phyloP scores from a whole-genome alignment of 2,888 invertebrate genomes.

The Andrena minutula region DNA sequence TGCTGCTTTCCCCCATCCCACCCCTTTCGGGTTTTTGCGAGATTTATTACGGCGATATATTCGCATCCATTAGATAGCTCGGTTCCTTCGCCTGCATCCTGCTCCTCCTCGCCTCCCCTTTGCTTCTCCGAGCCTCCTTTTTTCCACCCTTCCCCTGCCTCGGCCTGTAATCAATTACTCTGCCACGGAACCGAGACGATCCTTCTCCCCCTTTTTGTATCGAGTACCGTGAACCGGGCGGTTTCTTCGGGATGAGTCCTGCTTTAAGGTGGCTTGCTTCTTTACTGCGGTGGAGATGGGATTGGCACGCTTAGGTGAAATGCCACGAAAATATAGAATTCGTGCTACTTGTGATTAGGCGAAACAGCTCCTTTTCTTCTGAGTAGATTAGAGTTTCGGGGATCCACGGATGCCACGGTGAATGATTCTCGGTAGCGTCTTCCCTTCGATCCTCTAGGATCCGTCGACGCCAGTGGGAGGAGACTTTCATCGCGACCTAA shows the following conservation, averaged over 20 bases:
- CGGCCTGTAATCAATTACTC: slow-evolving; percentile 51
- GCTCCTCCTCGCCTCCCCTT: slow-evolving; percentile 25
- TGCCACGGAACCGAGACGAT: slow-evolving; percentile 15
- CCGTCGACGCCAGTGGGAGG: neutral
- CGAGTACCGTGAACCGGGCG: neutral
- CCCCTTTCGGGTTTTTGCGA: slow-evolving; percentile 77
- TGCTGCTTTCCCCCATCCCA: slow-evolving; percentile 14
- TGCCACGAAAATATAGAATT: too few species aligned
- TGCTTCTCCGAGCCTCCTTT: slow-evolving; percentile 14
- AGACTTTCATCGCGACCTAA: slow-evolving; percentile 8
- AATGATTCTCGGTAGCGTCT: too few species aligned
- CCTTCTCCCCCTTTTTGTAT: slow-evolving; percentile 1
- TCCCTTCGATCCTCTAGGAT: too few species aligned
- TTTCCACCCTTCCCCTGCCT: slow-evolving; percentile 11
- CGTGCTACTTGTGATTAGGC: too few species aligned
- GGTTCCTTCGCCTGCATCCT: slow-evolving; percentile 75
- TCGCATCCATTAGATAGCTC: slow-evolving; percentile 84
- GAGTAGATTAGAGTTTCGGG: too few species aligned
- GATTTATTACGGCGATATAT: slow-evolving; percentile 85
- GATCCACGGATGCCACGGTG: too few species aligned
- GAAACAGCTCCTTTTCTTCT: too few species aligned
- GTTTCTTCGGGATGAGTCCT: neutral
- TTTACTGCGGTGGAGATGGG: neutral
- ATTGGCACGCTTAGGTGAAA: too few species aligned
- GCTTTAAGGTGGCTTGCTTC: neutral